phyloP scores from a whole-genome alignment of 2,113 vertebrate species.

The Dissostichus mawsoni region DNA sequence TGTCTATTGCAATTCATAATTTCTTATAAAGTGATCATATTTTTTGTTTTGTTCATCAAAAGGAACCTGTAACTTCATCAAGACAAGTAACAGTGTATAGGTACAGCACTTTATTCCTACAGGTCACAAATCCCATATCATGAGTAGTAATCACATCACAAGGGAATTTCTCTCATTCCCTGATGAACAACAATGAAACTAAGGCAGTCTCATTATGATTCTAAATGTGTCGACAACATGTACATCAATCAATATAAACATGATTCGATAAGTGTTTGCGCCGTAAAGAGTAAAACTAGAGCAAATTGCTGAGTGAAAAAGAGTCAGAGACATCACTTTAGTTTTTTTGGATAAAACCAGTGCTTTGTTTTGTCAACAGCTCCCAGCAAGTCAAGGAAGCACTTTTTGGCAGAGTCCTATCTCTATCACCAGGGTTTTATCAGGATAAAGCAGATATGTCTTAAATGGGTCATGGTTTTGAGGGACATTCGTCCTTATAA shows the following conservation, averaged over 20 bases:
- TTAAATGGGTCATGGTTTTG: constrained; percentile 70
- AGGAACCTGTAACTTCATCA: neutral
- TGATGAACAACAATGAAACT: neutral
- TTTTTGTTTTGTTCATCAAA: neutral
- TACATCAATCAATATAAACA: neutral
- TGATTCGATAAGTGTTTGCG: neutral
- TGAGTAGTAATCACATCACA: neutral
- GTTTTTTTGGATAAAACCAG: constrained; percentile 24
- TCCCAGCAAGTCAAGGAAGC: constrained; percentile 35
- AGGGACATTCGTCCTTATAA: constrained; percentile 78
- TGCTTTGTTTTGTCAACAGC: constrained; percentile 71
- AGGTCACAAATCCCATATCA: neutral
- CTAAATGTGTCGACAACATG: neutral
- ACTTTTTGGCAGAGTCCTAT: constrained; percentile 61
- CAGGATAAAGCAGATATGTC: constrained; percentile 60
- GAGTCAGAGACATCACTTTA: constrained; percentile 10
- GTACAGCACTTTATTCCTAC: neutral
- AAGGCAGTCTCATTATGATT: neutral
- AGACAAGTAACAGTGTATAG: neutral
- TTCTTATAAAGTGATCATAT: neutral
- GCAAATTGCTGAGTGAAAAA: constrained; percentile 1
- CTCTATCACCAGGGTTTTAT: constrained; percentile 63
- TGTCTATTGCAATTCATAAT: neutral
- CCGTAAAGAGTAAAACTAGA: neutral
- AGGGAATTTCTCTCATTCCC: neutral